Evolutionary conservation across 2,113 vertebrate species (phyloP).

Genomic region (Camelus bactrianus): DNA sequence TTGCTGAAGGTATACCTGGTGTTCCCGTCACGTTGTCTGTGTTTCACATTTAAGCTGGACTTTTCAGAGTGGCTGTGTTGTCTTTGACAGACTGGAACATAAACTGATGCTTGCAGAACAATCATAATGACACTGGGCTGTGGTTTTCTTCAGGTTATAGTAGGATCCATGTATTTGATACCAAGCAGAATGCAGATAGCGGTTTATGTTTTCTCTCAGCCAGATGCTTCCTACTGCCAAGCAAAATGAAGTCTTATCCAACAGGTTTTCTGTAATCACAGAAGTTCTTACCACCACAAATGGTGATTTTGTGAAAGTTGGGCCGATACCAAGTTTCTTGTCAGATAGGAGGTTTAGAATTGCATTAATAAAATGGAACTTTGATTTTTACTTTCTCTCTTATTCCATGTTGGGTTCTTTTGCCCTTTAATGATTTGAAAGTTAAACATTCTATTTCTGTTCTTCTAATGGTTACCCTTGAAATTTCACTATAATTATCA

Average conservation of each 20-base stretch:
- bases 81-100: neutral
- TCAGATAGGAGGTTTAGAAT: neutral
- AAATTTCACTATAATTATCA: neutral
- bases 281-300: neutral
- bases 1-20: neutral
- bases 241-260: neutral
- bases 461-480: neutral
- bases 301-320: neutral
- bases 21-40: neutral
- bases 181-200: neutral
- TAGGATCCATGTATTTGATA: neutral
- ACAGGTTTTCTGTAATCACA: neutral
- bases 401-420: neutral
- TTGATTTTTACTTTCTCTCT: neutral
- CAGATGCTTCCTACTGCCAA: neutral
- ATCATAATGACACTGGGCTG: too few relatives aligned
- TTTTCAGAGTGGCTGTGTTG: neutral
- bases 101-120: neutral
- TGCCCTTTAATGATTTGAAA: neutral
- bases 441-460: neutral
- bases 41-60: neutral
- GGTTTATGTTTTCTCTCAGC: neutral
- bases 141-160: neutral
- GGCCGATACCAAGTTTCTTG: neutral
- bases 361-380: neutral